Evolutionary conservation across 1,140 invertebrate species (phyloP), one percentile per base, ranked within the genome.

Genomic region (Nephotettix cincticeps): DNA sequence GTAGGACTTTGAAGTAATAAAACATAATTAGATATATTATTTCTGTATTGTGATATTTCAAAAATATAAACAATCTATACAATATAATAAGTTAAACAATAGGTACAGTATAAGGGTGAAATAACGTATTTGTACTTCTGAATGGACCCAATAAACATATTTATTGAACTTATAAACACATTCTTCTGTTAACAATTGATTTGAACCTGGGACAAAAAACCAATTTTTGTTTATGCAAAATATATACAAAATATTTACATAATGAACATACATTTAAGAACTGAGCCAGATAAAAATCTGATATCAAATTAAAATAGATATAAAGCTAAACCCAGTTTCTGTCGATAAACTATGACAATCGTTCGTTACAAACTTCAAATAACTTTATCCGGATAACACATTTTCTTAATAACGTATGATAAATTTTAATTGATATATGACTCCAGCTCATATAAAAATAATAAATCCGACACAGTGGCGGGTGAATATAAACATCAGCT

Each of bases 131-230:
- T 51, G 47, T 61, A 61, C 56, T 61, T 61, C 56, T 61, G 56
- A 61, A 61, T 61, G 56, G 56, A 61, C 56, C 56, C 56, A 61
- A 61, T 61, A 61, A 61, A 61, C 56, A 61, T 61, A 61, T 61
- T 61, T 61, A 61, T 61, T 61, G 56, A 61, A 61, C 56, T 61
- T 61, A 61, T 51, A 51, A 61, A 61, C 56, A 61, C 56, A 61
- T 61, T 61, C 23, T 17, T 51, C 27, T 14, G 27, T 61, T 61
- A 61, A 61, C 56, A 61, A 28, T 61, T n/a, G 56, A 27, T 61
- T 23, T 61, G 27, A 28, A 61, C 56, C 21, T 27, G 56, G 56
- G 56, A 28, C 47, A 61, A 29, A 61, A 61, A 21, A 25, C 56
- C 47, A n/a, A 61, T 27, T 61, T 61, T 61, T 61, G 56, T 61